Conservation (phyloP, 2,797 vertebrate genomes). For the Hoplostethus mediterraneus region DNA sequence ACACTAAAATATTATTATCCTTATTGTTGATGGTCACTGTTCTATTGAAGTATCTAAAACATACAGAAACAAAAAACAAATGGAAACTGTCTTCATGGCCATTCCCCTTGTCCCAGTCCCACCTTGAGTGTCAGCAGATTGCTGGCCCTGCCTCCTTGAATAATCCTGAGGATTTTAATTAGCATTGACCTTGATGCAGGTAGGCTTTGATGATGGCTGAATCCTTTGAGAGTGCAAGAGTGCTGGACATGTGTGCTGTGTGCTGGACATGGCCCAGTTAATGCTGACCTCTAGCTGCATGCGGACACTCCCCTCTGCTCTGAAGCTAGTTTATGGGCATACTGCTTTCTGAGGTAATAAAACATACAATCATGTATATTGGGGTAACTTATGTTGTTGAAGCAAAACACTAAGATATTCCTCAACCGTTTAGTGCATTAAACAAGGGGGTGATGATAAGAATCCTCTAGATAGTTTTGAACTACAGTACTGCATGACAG, state of each 20-base stretch:
- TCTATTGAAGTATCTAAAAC: not conserved
- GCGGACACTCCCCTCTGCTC: constrained; percentile 33
- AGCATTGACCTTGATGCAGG: constrained; percentile 72
- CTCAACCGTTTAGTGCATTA: not conserved
- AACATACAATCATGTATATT: constrained; percentile 29
- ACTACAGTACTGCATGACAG: not conserved
- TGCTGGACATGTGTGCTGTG: constrained; percentile 40
- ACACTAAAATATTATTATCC: too few relatives aligned
- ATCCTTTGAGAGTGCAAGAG: constrained; percentile 47
- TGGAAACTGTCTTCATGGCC: constrained; percentile 5
- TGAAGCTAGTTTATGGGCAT: constrained; percentile 17
- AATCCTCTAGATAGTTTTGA: not conserved
- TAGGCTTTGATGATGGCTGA: constrained; percentile 64
- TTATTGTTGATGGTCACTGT: too few relatives aligned
- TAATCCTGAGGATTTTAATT: constrained; percentile 70
- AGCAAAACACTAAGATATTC: not conserved
- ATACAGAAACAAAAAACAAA: not conserved
- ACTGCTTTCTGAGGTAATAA: constrained; percentile 35
- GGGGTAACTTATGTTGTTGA: not conserved
- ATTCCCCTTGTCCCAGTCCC: constrained; percentile 43
- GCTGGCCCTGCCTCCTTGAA: constrained; percentile 37
- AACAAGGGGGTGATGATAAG: not conserved
- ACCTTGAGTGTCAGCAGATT: constrained; percentile 60
- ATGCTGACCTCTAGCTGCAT: constrained; percentile 61
- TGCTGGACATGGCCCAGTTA: constrained; percentile 57